These are phyloP conservation scores for Taphrorychus bicolor DNA, from an alignment of 2,888 invertebrate genomes.

Conservation along the genomic window DNA sequence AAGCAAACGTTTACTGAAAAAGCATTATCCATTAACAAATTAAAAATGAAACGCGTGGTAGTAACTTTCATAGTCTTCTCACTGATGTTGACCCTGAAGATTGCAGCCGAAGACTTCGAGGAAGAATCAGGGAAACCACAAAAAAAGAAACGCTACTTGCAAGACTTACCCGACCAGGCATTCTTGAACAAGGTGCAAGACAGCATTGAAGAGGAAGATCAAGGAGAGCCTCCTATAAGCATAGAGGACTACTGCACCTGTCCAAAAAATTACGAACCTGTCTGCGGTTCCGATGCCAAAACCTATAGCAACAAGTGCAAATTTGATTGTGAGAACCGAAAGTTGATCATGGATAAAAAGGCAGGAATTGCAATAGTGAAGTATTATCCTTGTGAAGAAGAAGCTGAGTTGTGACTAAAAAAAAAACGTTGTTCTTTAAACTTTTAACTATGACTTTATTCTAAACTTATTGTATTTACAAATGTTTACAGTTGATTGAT, in stretches of 20 bases:
- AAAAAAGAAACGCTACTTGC: neutral
- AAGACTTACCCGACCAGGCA: neutral
- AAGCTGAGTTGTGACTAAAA: slow-evolving; percentile 12
- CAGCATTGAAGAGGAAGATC: neutral
- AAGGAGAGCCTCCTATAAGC: neutral
- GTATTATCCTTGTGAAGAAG: slow-evolving; percentile 25
- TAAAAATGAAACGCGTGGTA: neutral
- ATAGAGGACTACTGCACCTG: slow-evolving; percentile 7
- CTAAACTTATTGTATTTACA: neutral
- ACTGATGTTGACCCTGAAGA: neutral
- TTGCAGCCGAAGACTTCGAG: neutral
- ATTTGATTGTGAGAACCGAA: slow-evolving; percentile 16
- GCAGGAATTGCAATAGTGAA: slow-evolving; percentile 8
- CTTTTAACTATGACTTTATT: neutral
- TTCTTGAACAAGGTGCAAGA: neutral
- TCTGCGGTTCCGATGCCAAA: slow-evolving; percentile 28
- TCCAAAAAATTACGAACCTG: slow-evolving; percentile 14
- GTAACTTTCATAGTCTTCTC: neutral
- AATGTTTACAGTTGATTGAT: neutral
- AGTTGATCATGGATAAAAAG: slow-evolving; percentile 4
- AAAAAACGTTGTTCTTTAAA: neutral
- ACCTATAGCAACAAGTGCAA: slow-evolving; percentile 25
- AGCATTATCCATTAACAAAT: neutral
- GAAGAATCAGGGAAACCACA: neutral
- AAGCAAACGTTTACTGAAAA: neutral